Percentiles rank a stretch among this genome's conserved stretches.
Evolutionary conservation across 2,797 vertebrate genomes (phyloP).

Genomic region (Oreonectes daqikongensis): DNA sequence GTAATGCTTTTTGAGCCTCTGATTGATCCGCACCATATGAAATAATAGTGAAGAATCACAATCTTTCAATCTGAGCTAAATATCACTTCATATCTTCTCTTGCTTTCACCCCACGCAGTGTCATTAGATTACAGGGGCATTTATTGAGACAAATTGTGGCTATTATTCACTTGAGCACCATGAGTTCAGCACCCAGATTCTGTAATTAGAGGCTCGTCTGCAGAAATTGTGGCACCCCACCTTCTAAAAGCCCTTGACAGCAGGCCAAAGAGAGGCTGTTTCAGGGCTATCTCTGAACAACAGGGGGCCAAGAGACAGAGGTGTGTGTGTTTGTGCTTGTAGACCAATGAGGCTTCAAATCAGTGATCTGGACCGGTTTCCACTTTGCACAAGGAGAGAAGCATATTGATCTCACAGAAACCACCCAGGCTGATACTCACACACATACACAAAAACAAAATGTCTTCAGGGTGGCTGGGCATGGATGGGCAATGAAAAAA

Average conservation of each 20-base stretch:
- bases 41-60: conserved; percentile 11
- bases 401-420: conserved; percentile 48
- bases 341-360: conserved; percentile 51
- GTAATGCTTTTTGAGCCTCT: background rate
- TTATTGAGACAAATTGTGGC: conserved; percentile 34
- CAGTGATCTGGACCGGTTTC: conserved; percentile 39
- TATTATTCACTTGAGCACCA: conserved; percentile 37
- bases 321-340: conserved; percentile 1
- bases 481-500: background rate
- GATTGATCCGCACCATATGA: conserved; percentile 11
- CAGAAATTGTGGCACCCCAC: conserved; percentile 12
- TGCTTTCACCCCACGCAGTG: conserved; percentile 5
- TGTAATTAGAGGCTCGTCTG: conserved; percentile 42
- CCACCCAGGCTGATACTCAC: background rate
- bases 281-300: conserved; percentile 40
- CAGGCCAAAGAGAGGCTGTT: conserved; percentile 39
- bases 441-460: conserved; percentile 5
- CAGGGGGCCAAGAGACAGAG: background rate
- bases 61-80: conserved; percentile 34
- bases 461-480: conserved; percentile 6
- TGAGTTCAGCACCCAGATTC: conserved; percentile 30
- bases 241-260: conserved; percentile 32
- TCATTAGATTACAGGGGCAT: conserved; percentile 6
- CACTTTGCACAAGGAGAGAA: conserved; percentile 51
- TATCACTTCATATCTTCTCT: conserved; percentile 24